Percentiles rank a stretch among this genome's conserved stretches.
These are phyloP conservation scores for Leptinotarsa rubiginosa DNA, from an alignment of 2,888 invertebrate genomes.

Conservation along the genomic window DNA sequence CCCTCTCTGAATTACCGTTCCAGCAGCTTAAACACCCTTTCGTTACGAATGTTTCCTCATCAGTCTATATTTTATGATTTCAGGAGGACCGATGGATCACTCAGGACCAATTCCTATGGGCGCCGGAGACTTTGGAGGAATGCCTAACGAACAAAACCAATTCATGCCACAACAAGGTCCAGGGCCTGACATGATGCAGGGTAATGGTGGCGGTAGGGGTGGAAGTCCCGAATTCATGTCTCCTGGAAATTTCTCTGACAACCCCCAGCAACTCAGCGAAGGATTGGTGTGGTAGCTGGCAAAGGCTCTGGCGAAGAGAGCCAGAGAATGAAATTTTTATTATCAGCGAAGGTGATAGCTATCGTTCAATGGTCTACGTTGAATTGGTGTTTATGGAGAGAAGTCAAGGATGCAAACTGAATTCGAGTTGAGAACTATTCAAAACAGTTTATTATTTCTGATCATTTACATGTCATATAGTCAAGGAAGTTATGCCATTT, in stretches of 20 bases:
- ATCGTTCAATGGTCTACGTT: background rate
- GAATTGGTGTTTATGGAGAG: background rate
- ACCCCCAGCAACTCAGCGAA: slow-evolving; percentile 80
- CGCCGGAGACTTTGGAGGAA: slow-evolving; percentile 83
- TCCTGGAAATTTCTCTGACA: slow-evolving; percentile 74
- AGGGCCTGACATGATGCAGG: slow-evolving; percentile 73
- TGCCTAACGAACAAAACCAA: slow-evolving; percentile 73
- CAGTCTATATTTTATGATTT: slow-evolving; percentile 39
- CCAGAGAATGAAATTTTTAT: slow-evolving; percentile 60
- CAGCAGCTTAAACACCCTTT: background rate
- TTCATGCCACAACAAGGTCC: slow-evolving; percentile 69
- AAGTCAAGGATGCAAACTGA: background rate
- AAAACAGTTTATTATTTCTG: background rate
- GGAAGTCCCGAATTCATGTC: slow-evolving; percentile 82
- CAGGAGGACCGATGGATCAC: slow-evolving; percentile 80
- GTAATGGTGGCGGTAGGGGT: slow-evolving; percentile 76
- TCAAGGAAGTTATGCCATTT: no score
- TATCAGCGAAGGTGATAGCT: background rate
- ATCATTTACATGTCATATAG: background rate
- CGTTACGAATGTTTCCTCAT: background rate
- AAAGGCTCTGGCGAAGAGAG: slow-evolving; percentile 66
- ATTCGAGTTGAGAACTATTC: background rate
- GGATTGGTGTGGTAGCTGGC: slow-evolving; percentile 80
- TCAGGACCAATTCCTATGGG: slow-evolving; percentile 75
- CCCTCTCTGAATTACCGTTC: no score